A percentile compares a stretch with the other conserved stretches of the same genome.
Conservation (phyloP, 2,797 vertebrate species). For the Gymnodraco acuticeps region DNA sequence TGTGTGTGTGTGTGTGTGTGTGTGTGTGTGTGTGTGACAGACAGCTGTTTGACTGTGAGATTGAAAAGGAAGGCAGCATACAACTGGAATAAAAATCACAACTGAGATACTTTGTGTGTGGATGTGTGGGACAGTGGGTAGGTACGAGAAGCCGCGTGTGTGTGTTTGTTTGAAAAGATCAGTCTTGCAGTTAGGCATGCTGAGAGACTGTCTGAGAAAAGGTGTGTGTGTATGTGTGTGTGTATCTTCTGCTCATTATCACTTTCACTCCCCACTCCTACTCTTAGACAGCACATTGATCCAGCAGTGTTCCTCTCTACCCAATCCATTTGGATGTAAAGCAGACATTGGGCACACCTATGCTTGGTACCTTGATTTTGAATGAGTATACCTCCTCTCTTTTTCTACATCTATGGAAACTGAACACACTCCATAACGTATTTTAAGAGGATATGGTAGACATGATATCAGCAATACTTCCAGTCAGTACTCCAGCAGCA, state of each 20-base stretch:
- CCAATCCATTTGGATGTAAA: constrained; percentile 54
- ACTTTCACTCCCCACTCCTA: constrained; percentile 49
- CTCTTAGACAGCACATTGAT: constrained; percentile 54
- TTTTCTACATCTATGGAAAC: background rate
- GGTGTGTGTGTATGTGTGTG: constrained; percentile 10
- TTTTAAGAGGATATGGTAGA: too few relatives aligned
- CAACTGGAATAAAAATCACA: constrained; percentile 62
- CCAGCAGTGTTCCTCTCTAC: constrained; percentile 33
- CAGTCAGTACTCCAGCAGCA: too few relatives aligned
- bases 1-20: background rate
- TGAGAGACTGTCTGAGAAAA: constrained; percentile 40
- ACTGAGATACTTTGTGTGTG: constrained; percentile 48
- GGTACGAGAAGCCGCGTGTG: constrained; percentile 56
- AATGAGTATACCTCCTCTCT: constrained; percentile 1
- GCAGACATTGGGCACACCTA: constrained; percentile 14
- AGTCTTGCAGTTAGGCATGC: constrained; percentile 44
- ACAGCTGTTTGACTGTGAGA: constrained; percentile 64
- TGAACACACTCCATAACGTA: background rate
- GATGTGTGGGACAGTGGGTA: constrained; percentile 20
- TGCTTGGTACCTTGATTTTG: constrained; percentile 24
- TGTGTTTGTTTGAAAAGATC: constrained; percentile 52
- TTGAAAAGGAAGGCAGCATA: constrained; percentile 56
- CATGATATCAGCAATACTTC: too few relatives aligned
- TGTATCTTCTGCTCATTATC: constrained; percentile 49
- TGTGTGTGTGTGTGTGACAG: constrained; percentile 22